A percentile compares a stretch with the other conserved stretches of the same genome.
phyloP scores from a whole-genome alignment of 2,888 invertebrate species.

The Patella caerulea region DNA sequence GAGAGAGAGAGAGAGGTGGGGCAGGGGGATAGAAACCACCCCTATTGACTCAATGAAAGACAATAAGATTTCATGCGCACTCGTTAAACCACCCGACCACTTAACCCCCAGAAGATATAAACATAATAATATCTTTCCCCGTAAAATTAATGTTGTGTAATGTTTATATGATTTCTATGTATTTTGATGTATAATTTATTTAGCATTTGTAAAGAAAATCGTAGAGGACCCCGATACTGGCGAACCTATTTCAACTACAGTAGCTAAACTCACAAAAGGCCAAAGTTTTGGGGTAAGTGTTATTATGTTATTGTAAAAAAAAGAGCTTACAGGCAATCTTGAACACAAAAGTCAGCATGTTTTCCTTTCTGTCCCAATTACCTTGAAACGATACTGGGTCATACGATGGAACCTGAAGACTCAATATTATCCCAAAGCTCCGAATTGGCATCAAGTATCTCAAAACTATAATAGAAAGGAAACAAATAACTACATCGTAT shows the following conservation, averaged over 20 bases:
- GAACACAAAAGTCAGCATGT: background rate
- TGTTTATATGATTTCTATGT: no score
- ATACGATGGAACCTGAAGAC: no score
- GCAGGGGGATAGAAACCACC: background rate
- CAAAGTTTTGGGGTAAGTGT: conserved; percentile 27
- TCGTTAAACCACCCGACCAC: no score
- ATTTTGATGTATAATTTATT: background rate
- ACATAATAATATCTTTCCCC: background rate
- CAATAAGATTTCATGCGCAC: no score
- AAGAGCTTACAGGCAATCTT: background rate
- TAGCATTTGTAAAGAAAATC: conserved; percentile 23
- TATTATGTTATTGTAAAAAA: background rate
- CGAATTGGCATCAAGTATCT: no score
- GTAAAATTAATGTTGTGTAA: no score
- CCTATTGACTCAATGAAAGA: no score
- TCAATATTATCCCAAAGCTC: no score
- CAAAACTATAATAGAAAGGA: no score
- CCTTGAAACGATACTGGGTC: no score
- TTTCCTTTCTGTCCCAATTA: background rate
- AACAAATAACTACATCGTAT: no score
- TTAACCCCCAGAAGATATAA: background rate
- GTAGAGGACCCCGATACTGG: conserved; percentile 19
- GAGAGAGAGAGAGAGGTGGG: background rate
- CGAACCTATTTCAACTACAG: conserved; percentile 18
- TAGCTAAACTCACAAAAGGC: conserved; percentile 25